Evolutionary conservation across 92 coral and sea anemone species (phyloP), one percentile per base, ranked within the genome.

Genomic region (Porites divaricata): DNA sequence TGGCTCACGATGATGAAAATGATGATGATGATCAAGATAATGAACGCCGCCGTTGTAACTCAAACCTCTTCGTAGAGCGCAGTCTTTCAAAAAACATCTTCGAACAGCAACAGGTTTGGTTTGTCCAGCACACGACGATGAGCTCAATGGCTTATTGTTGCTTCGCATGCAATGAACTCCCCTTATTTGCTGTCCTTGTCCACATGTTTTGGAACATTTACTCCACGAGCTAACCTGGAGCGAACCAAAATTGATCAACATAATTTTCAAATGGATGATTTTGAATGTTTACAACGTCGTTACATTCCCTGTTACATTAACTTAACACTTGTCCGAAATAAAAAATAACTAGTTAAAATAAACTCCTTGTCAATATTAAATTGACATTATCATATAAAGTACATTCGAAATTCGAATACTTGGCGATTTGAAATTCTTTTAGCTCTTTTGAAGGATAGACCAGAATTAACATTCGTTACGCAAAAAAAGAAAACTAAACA

Each of bases 111-210:
- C 1, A 11, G 93, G 93, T 86, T 85, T 89, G 26, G 78, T 52
- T 72, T 69, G 72, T 2, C 81, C 75, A 19, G 54, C 2, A 66
- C 93, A 89, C 6, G 45, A 70, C 17, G 64, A 59, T 5, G 63
- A 48, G 25, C 70, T 73, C 15, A 89, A 45, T 41, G 66, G 77
- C 64, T 81, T 90, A 13, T 81, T 78, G 70, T 85, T 28, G 48
- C 62, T 82, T 52, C 52, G 24, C 53, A 88, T 75, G 23, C 96
- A 93, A 19, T 74, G 69, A 19, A 91, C 87, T 12, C 68, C 76
- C 72, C 96, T 83, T 61, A 84, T 77, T 70, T 93, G 91, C 57
- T 88, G 79, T 58, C 96, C 96, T 45, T 72, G 79, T 3, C 96
- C 93, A 73, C 96, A 93, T 8, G 91, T 90, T 23, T 56, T 87